Evolutionary conservation across 2,888 invertebrate species (phyloP).

Genomic region (Lycia hirtaria): DNA sequence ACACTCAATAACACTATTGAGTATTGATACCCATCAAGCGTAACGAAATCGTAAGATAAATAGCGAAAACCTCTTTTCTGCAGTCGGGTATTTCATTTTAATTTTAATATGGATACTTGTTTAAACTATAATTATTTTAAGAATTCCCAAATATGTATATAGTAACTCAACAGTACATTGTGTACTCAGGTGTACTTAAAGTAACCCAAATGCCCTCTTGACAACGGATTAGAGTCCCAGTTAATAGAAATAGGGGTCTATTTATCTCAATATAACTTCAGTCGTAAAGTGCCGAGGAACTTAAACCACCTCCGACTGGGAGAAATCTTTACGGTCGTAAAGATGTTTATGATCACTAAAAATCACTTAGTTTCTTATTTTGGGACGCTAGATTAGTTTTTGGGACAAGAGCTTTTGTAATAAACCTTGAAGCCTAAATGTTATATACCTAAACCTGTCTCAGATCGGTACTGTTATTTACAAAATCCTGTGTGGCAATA

Average conservation of each 20-base stretch:
- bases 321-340: conserved; percentile 23
- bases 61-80: too few species aligned
- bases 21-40: too few species aligned
- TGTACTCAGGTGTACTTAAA: not conserved
- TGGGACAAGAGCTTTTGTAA: not conserved
- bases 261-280: conserved; percentile 11
- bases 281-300: conserved; percentile 7
- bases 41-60: too few species aligned
- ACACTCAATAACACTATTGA: too few species aligned
- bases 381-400: conserved; percentile 8
- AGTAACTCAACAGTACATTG: not conserved
- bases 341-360: conserved; percentile 23
- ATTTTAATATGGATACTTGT: too few species aligned
- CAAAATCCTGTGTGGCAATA: too few species aligned
- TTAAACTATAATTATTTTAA: too few species aligned
- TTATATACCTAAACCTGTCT: too few species aligned
- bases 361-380: conserved; percentile 25
- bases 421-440: too few species aligned
- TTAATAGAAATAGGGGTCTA: conserved; percentile 7
- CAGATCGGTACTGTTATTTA: too few species aligned
- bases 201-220: not conserved
- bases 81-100: too few species aligned
- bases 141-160: not conserved
- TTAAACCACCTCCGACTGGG: conserved; percentile 4
- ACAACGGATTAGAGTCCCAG: not conserved